phyloP scores from a whole-genome alignment of 2,113 vertebrate species.

The Pyxicephalus adspersus region DNA sequence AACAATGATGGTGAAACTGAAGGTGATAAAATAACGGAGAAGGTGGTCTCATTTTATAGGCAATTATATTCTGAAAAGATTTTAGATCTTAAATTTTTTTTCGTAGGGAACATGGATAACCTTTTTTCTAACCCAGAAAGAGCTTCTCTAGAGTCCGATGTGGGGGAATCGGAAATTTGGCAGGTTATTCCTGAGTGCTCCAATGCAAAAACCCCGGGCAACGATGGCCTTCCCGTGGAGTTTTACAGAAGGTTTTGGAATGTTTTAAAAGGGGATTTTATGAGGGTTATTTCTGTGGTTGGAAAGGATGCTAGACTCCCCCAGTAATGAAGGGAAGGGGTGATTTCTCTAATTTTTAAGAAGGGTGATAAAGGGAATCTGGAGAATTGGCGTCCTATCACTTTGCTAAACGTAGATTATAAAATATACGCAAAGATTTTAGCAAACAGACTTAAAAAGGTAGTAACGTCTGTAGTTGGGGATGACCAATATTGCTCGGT shows the following conservation, averaged over 20 bases:
- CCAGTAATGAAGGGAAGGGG: neutral
- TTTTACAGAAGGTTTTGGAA: conserved; percentile 6
- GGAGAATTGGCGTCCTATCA: neutral
- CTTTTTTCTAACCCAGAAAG: neutral
- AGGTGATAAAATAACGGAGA: neutral
- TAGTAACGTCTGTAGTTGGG: neutral
- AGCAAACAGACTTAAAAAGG: neutral
- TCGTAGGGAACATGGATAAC: neutral
- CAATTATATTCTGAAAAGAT: neutral
- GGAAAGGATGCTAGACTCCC: neutral
- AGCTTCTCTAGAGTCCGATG: neutral
- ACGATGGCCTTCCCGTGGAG: neutral
- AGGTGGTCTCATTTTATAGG: neutral
- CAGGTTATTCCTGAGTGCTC: too few species aligned
- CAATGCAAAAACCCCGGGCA: neutral
- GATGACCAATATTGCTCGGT: neutral
- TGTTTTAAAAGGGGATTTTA: neutral
- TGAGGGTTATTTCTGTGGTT: neutral
- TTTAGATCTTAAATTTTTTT: neutral
- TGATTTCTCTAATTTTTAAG: neutral
- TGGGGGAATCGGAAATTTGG: neutral
- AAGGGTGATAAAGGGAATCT: neutral
- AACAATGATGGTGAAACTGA: neutral
- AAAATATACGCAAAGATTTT: neutral
- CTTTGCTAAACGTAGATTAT: conserved; percentile 15